These are phyloP conservation scores for Bovichtus diacanthus DNA, from an alignment of 2,797 vertebrate species.

Conservation along the genomic window DNA sequence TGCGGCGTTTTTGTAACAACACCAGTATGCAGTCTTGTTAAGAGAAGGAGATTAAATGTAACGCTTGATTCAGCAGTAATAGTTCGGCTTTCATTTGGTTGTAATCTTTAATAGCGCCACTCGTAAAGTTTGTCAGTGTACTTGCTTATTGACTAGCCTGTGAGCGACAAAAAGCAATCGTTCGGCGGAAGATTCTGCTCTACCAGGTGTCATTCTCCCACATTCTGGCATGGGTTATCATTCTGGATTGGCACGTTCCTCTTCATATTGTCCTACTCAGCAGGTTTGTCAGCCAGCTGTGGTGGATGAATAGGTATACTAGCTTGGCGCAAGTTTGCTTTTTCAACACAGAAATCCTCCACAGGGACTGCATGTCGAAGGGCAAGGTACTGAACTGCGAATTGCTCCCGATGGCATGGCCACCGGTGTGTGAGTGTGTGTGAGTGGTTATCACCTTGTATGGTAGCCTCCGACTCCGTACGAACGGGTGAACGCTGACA, in stretches of 20 bases:
- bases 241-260: constrained; percentile 10
- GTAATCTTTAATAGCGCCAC: constrained; percentile 44
- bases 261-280: constrained; percentile 23
- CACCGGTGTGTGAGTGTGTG: no score
- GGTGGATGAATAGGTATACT: constrained; percentile 8
- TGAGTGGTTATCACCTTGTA: no score
- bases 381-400: no score
- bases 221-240: constrained; percentile 6
- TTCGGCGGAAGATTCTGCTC: constrained; percentile 28
- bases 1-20: constrained; percentile 4
- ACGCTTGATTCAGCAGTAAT: constrained; percentile 58
- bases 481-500: no score
- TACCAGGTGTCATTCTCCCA: constrained; percentile 38
- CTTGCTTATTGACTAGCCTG: constrained; percentile 21
- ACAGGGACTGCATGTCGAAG: not conserved
- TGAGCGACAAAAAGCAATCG: constrained; percentile 20
- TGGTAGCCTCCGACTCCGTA: no score
- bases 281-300: constrained; percentile 36
- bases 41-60: constrained; percentile 51
- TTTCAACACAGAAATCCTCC: not conserved
- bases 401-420: no score
- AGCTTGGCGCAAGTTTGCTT: constrained; percentile 9
- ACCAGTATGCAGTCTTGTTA: not conserved
- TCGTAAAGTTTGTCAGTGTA: constrained; percentile 18
- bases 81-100: constrained; percentile 49